phyloP scores from a whole-genome alignment of 2,113 vertebrate genomes.

The Brachirus orientalis region DNA sequence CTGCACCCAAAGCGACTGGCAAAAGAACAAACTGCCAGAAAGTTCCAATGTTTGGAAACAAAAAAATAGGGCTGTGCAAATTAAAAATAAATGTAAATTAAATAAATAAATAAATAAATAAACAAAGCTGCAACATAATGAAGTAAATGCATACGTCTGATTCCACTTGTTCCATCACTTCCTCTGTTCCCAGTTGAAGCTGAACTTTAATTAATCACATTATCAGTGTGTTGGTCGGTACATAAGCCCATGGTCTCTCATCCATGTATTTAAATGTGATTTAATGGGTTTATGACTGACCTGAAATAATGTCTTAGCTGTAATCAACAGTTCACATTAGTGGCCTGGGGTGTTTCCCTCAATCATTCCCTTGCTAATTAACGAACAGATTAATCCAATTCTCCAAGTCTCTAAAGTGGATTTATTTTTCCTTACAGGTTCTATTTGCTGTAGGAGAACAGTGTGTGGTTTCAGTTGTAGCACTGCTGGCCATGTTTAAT shows the following conservation, averaged over 20 bases:
- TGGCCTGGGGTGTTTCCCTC: constrained; percentile 13
- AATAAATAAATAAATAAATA: too few species aligned
- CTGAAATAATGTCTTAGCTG: not conserved
- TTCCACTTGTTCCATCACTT: not conserved
- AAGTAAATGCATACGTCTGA: too few species aligned
- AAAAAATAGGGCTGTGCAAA: too few species aligned
- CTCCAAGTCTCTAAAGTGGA: constrained; percentile 52
- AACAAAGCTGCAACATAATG: too few species aligned
- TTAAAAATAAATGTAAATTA: too few species aligned
- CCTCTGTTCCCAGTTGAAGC: not conserved
- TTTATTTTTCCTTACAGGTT: constrained; percentile 58
- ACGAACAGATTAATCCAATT: constrained; percentile 66
- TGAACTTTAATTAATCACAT: constrained; percentile 10
- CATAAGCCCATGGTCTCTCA: not conserved
- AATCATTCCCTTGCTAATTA: constrained; percentile 56
- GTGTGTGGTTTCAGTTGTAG: constrained; percentile 18
- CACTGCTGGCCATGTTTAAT: constrained; percentile 59
- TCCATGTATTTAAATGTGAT: constrained; percentile 2
- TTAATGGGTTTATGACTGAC: not conserved
- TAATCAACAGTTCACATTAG: constrained; percentile 1
- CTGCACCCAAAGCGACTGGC: too few species aligned
- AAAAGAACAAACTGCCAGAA: too few species aligned
- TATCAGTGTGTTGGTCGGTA: not conserved
- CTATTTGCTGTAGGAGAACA: constrained; percentile 51
- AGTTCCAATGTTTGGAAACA: too few species aligned